A percentile compares a stretch with the other conserved stretches of the same genome.
Conservation (phyloP, 1,140 invertebrate genomes). For the Achatina immaculata region DNA sequence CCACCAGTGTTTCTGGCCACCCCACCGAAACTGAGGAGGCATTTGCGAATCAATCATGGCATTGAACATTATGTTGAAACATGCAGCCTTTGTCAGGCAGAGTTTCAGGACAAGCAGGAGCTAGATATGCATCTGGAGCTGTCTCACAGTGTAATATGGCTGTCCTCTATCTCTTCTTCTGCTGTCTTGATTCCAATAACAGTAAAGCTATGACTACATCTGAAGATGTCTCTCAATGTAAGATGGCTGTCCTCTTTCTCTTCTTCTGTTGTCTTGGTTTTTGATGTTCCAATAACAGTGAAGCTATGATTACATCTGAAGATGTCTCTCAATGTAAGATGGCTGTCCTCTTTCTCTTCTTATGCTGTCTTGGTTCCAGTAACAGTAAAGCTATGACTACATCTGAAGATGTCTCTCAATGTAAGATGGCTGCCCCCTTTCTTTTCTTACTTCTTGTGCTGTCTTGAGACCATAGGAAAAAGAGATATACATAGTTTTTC, state of each 20-base stretch:
- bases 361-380: not conserved
- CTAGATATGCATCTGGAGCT: conserved; percentile 19
- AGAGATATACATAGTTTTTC: not conserved
- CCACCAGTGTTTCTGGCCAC: conserved; percentile 9
- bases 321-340: conserved; percentile 3
- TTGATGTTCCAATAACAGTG: not conserved
- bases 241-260: not conserved
- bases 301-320: conserved; percentile 4
- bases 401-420: not conserved
- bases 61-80: conserved; percentile 19
- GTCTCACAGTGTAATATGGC: conserved; percentile 16
- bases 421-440: not conserved
- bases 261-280: conserved; percentile 9
- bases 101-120: conserved; percentile 21
- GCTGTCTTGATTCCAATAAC: not conserved
- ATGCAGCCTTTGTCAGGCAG: conserved; percentile 16
- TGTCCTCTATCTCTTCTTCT: not conserved
- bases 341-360: not conserved
- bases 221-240: not conserved
- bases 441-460: not conserved
- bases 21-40: not conserved
- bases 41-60: conserved; percentile 9
- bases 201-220: not conserved
- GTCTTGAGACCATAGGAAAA: not conserved
- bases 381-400: not conserved